Base-by-base conservation (phyloP, 2,888 invertebrate species). In the Scelioninae gen. 1 region DNA sequence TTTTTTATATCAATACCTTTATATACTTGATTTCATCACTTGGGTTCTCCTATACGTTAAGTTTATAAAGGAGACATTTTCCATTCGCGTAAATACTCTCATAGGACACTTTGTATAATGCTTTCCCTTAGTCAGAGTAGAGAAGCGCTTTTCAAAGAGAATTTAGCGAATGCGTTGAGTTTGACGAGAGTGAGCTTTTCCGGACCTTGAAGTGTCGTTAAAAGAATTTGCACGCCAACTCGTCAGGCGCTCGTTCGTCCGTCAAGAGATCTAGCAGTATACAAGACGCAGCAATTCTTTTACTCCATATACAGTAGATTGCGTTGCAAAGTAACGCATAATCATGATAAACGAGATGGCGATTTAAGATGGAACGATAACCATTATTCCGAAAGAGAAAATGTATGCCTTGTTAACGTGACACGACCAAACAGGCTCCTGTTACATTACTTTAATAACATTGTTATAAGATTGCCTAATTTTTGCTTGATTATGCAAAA, bases 151-250 rank as follows among this genome's bases (percentile, higher is more conserved):
- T 87, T 89, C 89, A 90, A 89, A 90, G 89, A 88, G 90, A 88
- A 85, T 89, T 87, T 86, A 85, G 87, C 88, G 88, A 89, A 89
- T 88, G 87, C 86, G 84, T 56, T 80, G 87, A 83, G 76, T 63
- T 72, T 74, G 77, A 84, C 77, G 63, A 71, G 77, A 69, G 76
- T 76, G 82, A 77, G 87, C 86, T 88, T 89, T 87, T 88, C 87
- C 88, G 85, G 85, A 81, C 85, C 88, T 88, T 87, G 87, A 88
- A 86, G 84, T 88, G 87, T 91, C 91, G 90, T 92, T 92, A 92
- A 91, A 91, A 91, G 89, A 92, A 92, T 92, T 91, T 91, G 81
- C 88, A 87, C 90, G 88, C 87, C 86, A 89, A 88, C 90, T 89
- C 88, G 92, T 92, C 92, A 92, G 88, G 86, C 84, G 90, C 85